A percentile compares a stretch with the other conserved stretches of the same genome.
phyloP scores from a whole-genome alignment of 2,797 vertebrate species.

The Megalops cyprinoides region DNA sequence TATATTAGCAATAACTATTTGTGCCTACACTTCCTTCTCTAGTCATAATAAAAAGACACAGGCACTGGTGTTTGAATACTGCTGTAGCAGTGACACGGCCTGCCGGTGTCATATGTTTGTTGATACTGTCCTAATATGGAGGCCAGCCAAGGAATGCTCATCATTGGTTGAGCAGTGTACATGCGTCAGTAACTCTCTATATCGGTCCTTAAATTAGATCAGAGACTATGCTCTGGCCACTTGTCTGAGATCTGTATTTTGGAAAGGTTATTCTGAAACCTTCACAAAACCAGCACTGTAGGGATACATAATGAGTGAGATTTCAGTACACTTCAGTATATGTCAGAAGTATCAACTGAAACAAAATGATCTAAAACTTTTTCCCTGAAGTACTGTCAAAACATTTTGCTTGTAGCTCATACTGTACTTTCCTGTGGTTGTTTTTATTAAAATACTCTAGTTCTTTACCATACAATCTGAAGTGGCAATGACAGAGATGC shows the following conservation, averaged over 20 bases:
- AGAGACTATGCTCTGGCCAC: not conserved
- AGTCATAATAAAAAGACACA: not conserved
- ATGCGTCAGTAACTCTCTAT: not conserved
- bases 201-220: not conserved
- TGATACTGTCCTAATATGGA: not conserved
- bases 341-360: not conserved
- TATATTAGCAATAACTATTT: not conserved
- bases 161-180: not conserved
- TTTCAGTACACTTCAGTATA: not conserved
- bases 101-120: not conserved
- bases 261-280: not conserved
- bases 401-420: too few relatives aligned
- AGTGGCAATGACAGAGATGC: not conserved
- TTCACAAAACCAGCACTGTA: not conserved
- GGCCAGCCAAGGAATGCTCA: not conserved
- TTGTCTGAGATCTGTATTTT: not conserved
- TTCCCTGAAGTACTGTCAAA: too few relatives aligned
- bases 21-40: not conserved
- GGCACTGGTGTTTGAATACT: not conserved
- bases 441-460: not conserved
- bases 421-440: too few relatives aligned
- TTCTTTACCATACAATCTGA: not conserved
- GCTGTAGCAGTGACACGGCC: not conserved
- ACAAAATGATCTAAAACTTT: not conserved
- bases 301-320: not conserved